These are phyloP conservation scores for Gandaritis pyraliata DNA, from an alignment of 2,888 invertebrate species.

Conservation along the genomic window DNA sequence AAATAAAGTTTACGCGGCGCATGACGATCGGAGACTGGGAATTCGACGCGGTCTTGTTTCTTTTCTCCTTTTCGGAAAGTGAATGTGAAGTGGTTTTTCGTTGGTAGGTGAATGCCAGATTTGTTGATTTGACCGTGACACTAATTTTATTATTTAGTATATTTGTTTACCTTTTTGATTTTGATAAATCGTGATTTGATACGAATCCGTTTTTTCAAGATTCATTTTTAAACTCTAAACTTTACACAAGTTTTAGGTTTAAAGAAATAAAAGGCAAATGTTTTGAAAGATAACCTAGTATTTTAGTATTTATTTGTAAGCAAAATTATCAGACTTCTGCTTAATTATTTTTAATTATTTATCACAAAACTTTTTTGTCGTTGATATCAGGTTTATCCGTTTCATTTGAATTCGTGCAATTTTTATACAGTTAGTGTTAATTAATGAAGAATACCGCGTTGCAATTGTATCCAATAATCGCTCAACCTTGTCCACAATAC, in stretches of 20 bases:
- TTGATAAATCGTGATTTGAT: neutral
- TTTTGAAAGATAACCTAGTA: too few relatives aligned
- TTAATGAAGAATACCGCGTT: conserved; percentile 21
- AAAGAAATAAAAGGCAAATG: too few relatives aligned
- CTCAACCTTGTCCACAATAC: conserved; percentile 23
- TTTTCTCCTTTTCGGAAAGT: conserved; percentile 27
- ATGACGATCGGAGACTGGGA: conserved; percentile 7
- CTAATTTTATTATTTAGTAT: conserved; percentile 16
- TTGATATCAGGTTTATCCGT: neutral
- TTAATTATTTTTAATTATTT: too few relatives aligned
- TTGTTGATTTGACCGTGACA: conserved; percentile 33
- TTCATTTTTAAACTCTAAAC: too few relatives aligned
- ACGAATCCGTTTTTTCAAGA: neutral
- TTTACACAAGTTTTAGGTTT: too few relatives aligned
- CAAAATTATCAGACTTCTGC: too few relatives aligned
- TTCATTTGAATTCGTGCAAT: conserved; percentile 18
- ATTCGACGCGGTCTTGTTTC: conserved; percentile 28
- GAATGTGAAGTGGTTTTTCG: conserved; percentile 30
- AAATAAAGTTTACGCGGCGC: conserved; percentile 3
- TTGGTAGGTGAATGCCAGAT: conserved; percentile 40
- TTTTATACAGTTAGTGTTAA: conserved; percentile 16
- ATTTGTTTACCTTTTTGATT: conserved; percentile 12
- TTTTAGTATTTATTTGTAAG: too few relatives aligned
- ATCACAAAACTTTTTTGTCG: neutral
- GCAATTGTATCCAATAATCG: conserved; percentile 23